A percentile compares a stretch with the other conserved stretches of the same genome.
phyloP scores from a whole-genome alignment of 2,113 vertebrate species.

The Pagrus major region DNA sequence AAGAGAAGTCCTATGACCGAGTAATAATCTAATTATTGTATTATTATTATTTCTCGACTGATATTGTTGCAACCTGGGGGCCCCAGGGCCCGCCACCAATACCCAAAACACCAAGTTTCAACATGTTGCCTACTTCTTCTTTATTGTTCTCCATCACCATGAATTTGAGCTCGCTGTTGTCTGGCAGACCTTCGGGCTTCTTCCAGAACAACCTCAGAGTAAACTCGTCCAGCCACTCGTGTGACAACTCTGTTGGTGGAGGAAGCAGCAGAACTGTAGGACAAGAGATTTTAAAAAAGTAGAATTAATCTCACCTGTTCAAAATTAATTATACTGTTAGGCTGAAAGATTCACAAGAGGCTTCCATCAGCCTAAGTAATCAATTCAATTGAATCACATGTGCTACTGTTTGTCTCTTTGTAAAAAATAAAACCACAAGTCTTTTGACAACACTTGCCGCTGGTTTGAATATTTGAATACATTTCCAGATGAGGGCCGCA shows the following conservation, averaged over 20 bases:
- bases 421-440: too few species aligned
- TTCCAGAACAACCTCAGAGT: slow-evolving; percentile 46
- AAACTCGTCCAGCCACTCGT: slow-evolving; percentile 23
- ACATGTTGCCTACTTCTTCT: not conserved
- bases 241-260: not conserved
- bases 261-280: slow-evolving; percentile 49
- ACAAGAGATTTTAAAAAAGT: not conserved
- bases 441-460: too few species aligned
- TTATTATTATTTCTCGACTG: too few species aligned
- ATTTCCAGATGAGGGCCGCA: too few species aligned
- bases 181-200: slow-evolving; percentile 3
- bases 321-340: not conserved
- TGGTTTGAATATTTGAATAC: too few species aligned
- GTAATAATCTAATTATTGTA: too few species aligned
- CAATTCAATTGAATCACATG: not conserved
- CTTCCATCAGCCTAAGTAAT: not conserved
- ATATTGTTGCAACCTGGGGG: not conserved
- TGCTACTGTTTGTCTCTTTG: too few species aligned
- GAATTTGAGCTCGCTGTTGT: fast-evolving
- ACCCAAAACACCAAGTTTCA: not conserved
- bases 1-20: too few species aligned
- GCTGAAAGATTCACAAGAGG: not conserved
- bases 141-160: fast-evolving
- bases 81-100: not conserved
- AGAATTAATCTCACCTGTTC: too few species aligned